Evolutionary conservation across 2,888 invertebrate species (phyloP), one percentile per base, ranked within the genome.

Genomic region (Agrilus mali): DNA sequence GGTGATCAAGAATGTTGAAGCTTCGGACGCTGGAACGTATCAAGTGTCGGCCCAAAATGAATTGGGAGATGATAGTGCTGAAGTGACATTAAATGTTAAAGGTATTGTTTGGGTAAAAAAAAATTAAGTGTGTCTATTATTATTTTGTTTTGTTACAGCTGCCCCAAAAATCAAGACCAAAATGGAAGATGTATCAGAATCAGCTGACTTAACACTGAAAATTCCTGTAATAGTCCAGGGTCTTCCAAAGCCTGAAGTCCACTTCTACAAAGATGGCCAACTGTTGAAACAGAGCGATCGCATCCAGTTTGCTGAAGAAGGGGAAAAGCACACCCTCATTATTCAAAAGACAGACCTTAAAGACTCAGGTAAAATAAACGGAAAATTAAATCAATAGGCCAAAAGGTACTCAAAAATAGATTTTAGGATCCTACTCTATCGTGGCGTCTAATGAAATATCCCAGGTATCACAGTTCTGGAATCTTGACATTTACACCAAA

Each of bases 401-500:
- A 35, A 16, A 14, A 22, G 14, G 13, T 27, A 20, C 31, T 33
- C 2, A 16, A 36, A 33, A 34, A 27, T 38, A 8, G 4, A 13
- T 39, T 47, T 39, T 40, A 62, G 64, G 93, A 3, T 85, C 87
- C 0, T 95, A 89, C 64, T 89, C 90, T 0, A 77, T 92, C 4
- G 80, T 85, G 1, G 90, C 87, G 1, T 78, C 80, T 44, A 93
- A 92, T 59, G 87, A 89, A 54, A 72, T 92, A 51, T 88, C 86
- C 57, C 90, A 93, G 66, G 86, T 89, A 46, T 88, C 92, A 0
- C 88, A 93, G 61, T 87, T 88, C 65, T 92, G 89, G 79, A 85
- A 86, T 57, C 77, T 92, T 59, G 80, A 83, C 33, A 87, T 94
- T 40, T 81, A 83, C 57, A 83, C 86, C 42, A 82, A 85, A 50